phyloP scores from a whole-genome alignment of 2,888 invertebrate genomes.

The Plagodis dolabraria region DNA sequence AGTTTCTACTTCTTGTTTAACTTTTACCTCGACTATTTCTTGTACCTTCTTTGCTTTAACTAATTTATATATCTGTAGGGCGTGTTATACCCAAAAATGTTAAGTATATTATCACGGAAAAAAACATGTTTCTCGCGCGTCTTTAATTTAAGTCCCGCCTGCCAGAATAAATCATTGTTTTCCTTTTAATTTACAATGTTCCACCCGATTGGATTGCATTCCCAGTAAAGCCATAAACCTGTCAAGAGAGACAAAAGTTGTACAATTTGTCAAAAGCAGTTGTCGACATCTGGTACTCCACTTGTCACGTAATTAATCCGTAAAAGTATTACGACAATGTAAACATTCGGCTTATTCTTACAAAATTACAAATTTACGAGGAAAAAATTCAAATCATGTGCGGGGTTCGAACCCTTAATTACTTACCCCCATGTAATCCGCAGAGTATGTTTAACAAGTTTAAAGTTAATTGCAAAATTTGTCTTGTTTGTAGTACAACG shows the following conservation, averaged over 20 bases:
- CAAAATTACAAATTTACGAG: too few species aligned
- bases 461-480: too few species aligned
- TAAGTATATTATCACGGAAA: slow-evolving; percentile 17
- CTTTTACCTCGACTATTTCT: too few species aligned
- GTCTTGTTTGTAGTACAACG: too few species aligned
- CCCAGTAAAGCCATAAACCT: slow-evolving; percentile 54
- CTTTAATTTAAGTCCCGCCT: slow-evolving; percentile 24
- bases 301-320: slow-evolving; percentile 52
- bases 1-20: too few species aligned
- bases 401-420: too few species aligned
- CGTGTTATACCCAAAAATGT: slow-evolving; percentile 1
- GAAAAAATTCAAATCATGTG: too few species aligned
- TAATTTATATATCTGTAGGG: background rate
- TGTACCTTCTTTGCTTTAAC: background rate
- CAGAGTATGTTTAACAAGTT: too few species aligned
- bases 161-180: slow-evolving; percentile 32
- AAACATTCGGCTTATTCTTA: slow-evolving; percentile 17
- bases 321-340: slow-evolving; percentile 16
- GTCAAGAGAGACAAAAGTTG: slow-evolving; percentile 52
- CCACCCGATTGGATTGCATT: slow-evolving; percentile 36
- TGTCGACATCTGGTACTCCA: slow-evolving; percentile 54
- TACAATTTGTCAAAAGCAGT: slow-evolving; percentile 56
- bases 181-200: slow-evolving; percentile 36
- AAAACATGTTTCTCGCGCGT: slow-evolving; percentile 13
- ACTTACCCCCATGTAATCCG: too few species aligned